Conservation (phyloP, 2,113 vertebrate genomes). For the Solea senegalensis region DNA sequence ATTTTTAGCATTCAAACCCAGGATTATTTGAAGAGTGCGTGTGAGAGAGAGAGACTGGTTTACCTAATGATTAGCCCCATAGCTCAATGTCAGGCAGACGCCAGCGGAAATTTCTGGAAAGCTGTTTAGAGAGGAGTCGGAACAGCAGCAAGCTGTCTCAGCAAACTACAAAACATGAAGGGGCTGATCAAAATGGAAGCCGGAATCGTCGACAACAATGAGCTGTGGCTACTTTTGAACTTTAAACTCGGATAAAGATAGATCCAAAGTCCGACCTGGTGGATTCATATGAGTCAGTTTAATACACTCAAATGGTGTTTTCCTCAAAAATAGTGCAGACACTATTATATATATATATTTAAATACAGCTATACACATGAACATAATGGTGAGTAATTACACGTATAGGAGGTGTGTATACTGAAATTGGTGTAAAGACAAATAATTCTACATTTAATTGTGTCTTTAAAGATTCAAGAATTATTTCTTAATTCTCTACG, state of each 20-base stretch:
- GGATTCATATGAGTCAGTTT: neutral
- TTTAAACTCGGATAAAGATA: conserved; percentile 20
- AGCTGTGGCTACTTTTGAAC: conserved; percentile 42
- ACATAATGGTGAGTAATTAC: too few species aligned
- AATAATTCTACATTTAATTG: too few species aligned
- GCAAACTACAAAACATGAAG: conserved; percentile 32
- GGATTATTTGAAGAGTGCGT: conserved; percentile 93
- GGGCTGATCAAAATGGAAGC: conserved; percentile 50
- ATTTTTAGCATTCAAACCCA: conserved; percentile 97
- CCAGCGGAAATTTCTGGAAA: conserved; percentile 80
- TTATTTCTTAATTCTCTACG: neutral
- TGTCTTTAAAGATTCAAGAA: too few species aligned
- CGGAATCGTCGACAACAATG: conserved; percentile 34
- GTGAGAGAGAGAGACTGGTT: conserved; percentile 81
- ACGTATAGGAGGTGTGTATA: too few species aligned
- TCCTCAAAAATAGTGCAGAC: too few species aligned
- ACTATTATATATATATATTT: too few species aligned
- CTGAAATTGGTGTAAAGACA: too few species aligned
- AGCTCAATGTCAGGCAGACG: conserved; percentile 84
- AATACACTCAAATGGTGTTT: too few species aligned
- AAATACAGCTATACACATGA: too few species aligned
- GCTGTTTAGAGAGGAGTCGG: conserved; percentile 52
- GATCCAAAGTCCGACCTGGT: neutral
- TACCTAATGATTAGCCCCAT: conserved; percentile 94
- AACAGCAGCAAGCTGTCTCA: conserved; percentile 55